phyloP scores from a whole-genome alignment of 2,888 invertebrate species.

The Mythimna loreyi region DNA sequence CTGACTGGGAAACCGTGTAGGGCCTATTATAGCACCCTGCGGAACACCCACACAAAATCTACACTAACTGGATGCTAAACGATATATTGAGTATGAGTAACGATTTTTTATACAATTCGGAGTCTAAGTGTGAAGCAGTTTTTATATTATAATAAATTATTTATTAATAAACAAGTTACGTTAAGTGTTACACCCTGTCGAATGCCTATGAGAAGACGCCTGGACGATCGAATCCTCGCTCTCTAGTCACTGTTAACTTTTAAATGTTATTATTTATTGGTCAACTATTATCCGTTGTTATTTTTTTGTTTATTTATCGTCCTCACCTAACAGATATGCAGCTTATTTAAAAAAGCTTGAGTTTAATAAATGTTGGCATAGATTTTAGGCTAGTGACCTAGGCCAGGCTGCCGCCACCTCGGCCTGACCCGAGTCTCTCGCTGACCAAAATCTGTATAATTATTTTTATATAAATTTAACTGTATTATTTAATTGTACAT shows the following conservation, averaged over 20 bases:
- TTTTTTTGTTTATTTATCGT: conserved; percentile 75
- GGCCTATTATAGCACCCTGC: conserved; percentile 75
- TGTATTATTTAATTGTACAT: conserved; percentile 90
- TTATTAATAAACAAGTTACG: conserved; percentile 81
- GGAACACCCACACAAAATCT: conserved; percentile 69
- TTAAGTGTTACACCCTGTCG: conserved; percentile 90
- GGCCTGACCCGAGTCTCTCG: conserved; percentile 71
- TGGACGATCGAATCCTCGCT: conserved; percentile 73
- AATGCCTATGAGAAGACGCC: conserved; percentile 85
- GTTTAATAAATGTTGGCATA: conserved; percentile 83
- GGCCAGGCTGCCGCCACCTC: conserved; percentile 81
- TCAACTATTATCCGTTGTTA: conserved; percentile 70
- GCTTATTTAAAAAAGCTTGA: conserved; percentile 86
- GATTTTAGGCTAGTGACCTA: conserved; percentile 65
- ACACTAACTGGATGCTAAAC: conserved; percentile 71
- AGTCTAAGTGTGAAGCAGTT: conserved; percentile 86
- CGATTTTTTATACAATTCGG: conserved; percentile 88
- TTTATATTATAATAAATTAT: conserved; percentile 82
- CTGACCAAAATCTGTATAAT: conserved; percentile 77
- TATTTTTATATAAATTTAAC: conserved; percentile 89
- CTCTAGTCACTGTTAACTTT: conserved; percentile 88
- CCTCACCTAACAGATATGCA: conserved; percentile 84
- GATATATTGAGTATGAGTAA: conserved; percentile 79
- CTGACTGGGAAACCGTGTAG: conserved; percentile 72
- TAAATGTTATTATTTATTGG: conserved; percentile 82